Evolutionary conservation across 2,888 invertebrate genomes (phyloP).

Genomic region (Serrognathus titanus): DNA sequence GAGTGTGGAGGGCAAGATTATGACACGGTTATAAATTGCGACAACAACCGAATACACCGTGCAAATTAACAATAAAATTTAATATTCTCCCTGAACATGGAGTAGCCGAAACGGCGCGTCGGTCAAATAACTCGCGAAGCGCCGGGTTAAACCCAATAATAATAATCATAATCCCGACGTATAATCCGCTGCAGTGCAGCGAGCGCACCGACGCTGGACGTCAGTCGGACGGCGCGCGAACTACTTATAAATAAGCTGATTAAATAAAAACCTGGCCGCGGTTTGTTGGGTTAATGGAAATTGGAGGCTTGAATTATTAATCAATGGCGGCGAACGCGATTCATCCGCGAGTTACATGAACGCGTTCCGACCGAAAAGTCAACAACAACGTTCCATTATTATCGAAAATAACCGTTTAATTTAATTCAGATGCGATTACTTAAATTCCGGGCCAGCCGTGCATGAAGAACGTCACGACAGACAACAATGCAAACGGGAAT

Average conservation of each 20-base stretch:
- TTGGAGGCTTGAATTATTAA: constrained; percentile 14
- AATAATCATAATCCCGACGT: not conserved
- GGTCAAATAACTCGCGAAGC: constrained; percentile 36
- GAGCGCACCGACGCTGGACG: too few relatives aligned
- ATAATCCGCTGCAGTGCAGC: too few relatives aligned
- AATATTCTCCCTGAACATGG: constrained; percentile 39
- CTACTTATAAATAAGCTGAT: constrained; percentile 10
- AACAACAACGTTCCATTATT: too few relatives aligned
- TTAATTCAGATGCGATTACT: too few relatives aligned
- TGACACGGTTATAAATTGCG: constrained; percentile 29
- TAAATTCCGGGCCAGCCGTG: too few relatives aligned
- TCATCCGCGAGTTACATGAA: too few relatives aligned
- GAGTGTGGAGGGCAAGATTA: constrained; percentile 34
- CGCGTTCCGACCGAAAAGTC: too few relatives aligned
- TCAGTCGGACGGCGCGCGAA: not conserved
- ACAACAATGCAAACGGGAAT: too few relatives aligned
- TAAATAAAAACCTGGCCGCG: constrained; percentile 9
- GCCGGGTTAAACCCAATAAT: not conserved
- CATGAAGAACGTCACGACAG: too few relatives aligned
- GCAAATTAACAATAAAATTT: constrained; percentile 43
- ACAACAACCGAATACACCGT: constrained; percentile 29
- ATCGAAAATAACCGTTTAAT: too few relatives aligned
- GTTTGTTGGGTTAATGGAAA: constrained; percentile 11
- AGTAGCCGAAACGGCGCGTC: constrained; percentile 30
- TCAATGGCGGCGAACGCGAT: not conserved